Evolutionary conservation across 2,113 vertebrate species (phyloP), one percentile per base, ranked within the genome.

Genomic region (Acanthochromis polyacanthus): DNA sequence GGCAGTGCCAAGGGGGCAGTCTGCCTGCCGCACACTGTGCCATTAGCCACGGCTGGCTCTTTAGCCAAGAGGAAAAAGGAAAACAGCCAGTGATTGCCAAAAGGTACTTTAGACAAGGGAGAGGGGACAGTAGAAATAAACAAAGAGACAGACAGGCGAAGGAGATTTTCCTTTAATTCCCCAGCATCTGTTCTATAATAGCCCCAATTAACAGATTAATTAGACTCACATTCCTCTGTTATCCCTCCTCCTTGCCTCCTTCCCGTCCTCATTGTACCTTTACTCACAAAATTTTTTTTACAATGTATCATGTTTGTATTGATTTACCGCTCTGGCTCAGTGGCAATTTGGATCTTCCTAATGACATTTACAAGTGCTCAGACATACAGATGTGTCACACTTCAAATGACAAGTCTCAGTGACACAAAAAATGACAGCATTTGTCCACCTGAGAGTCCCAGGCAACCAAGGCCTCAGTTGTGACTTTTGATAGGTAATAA

Each of bases 1-100:
- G 87, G 83, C 88, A 70, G 85, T 88, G 90, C 89, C 92, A 84
- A 90, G 91, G 90, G 91, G 89, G 83, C 86, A 84, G 85, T 91
- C 85, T 83, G 86, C 83, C 84, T 88, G 85, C 83, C 73, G 22
- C 80, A 75, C 86, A 71, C 87, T 71, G 76, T 80, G 88, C 89
- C 79, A 90, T 92, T 87, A 92, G 89, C 88, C 78, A 84, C 78
- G 83, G 85, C 77, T 82, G 89, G 83, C 72, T 91, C 87, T 90
- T 93, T 91, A 89, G 88, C 91, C 88, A 88, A 85, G 81, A 89
- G 81, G 74, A 90, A 88, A 89, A 87, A 70, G 71, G 78, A 84
- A 91, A 81, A 77, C 62, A 83, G 62, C 64, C 70, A 65, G 46
- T 28, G 73, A 83, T 72, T 89, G 89, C 89, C 84, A 87, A 89